These are phyloP conservation scores for Gymnocephalus cernua DNA, from an alignment of 2,113 vertebrate species.

Conservation along the genomic window DNA sequence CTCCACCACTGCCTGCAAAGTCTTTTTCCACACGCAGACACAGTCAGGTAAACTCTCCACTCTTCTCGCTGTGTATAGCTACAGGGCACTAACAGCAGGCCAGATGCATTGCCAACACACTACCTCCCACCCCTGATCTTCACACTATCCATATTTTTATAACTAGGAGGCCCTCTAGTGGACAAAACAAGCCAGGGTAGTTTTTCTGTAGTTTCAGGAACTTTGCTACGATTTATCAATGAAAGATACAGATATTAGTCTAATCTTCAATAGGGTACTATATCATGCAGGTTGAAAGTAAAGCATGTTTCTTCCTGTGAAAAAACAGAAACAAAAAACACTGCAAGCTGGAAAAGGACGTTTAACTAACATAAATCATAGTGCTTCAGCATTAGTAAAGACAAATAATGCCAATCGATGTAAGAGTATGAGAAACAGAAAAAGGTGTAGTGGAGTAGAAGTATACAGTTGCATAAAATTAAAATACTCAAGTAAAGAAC, in stretches of 20 bases:
- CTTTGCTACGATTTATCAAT: not conserved
- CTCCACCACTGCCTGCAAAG: slow-evolving; percentile 94
- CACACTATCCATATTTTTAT: slow-evolving; percentile 1
- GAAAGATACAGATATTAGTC: not conserved
- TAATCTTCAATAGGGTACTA: not conserved
- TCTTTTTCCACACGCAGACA: slow-evolving; percentile 88
- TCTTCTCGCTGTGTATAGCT: not conserved
- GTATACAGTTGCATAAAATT: not conserved
- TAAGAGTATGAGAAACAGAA: not conserved
- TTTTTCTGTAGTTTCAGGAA: not conserved
- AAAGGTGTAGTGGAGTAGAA: not conserved
- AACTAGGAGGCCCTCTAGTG: slow-evolving; percentile 41
- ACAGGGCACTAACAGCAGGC: not conserved
- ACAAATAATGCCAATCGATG: not conserved
- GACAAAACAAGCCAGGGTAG: not conserved
- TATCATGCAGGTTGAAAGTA: not conserved
- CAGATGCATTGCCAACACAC: not conserved
- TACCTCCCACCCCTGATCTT: not conserved
- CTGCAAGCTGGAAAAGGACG: not conserved
- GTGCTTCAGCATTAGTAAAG: not conserved
- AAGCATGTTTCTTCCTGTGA: not conserved
- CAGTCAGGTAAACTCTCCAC: slow-evolving; percentile 88
- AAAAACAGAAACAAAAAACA: not conserved
- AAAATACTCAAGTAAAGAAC: not conserved
- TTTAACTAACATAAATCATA: not conserved